Base-by-base conservation (phyloP, 64 coral and sea anemone genomes). In the Acropora tenuis region DNA sequence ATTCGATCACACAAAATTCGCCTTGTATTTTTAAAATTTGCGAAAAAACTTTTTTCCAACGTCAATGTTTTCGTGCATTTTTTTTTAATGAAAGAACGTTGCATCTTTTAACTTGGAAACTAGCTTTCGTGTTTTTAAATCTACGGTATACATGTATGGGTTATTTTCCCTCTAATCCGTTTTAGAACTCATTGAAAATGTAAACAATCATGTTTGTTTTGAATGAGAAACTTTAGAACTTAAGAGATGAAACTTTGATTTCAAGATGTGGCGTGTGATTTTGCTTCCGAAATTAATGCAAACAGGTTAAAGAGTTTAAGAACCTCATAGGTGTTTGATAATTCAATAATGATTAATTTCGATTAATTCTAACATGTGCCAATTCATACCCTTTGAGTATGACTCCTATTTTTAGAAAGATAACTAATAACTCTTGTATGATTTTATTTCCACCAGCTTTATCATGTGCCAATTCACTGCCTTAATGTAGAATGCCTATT, bases 131-230 rank as follows among this genome's bases (percentile, higher is more conserved):
- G 12, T 68, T 68, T 68, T 68, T 13, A 9, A 17, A 40, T 71
- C 17, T 30, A 8, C 9, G 68, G 40, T 17, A 9, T 6, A 55
- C 2, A 66, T 30, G 30, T 30, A 30, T 30, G 30, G 30, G 30
- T 30, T 30, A 30, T 30, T 30, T 30, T 30, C 63, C 17, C 12
- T 13, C 3, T 68, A 68, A 68, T 68, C 68, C 3, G 42, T 75
- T 12, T 41, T 45, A 8, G 12, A 30, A 69, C 12, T 66, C 43
- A 43, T 45, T 20, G 43, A 18, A 17, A 69, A 18, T 71, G 17
- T 69, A 84, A 69, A 84, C 71, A 84, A 84, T 84, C 42, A 11
- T 50, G 66, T 84, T 55, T 55, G 10, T 7, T 55, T 55, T 55
- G 52, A 55, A 55, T 7, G 52, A 10, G 52, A 7, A 55, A 55